Base-by-base conservation (phyloP, 92 coral and sea anemone species). In the Epizoanthus illoricatus region DNA sequence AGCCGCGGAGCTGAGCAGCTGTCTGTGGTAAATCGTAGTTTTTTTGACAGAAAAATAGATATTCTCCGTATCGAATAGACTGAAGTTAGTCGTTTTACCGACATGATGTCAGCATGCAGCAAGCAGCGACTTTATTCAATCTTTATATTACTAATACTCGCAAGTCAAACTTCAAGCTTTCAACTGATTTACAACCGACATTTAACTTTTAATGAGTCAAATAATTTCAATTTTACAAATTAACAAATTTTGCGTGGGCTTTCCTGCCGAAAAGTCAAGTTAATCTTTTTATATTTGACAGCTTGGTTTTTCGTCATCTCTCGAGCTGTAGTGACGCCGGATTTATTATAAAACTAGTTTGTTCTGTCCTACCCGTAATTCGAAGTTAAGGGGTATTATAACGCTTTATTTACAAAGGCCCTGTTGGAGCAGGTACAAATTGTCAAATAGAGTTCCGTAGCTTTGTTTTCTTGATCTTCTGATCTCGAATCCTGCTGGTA, bases 401-500 rank as follows among this genome's bases (percentile, higher is more conserved):
- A 61, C 52, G 64, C 67, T 78, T 78, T 78, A 78, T 78, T 78
- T 78, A 78, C 82, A 78, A 63, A 75, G 80, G 45, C 21, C 64
- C 4, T 64, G 69, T 62, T 41, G 17, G 41, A 16, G 43, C 71
- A 43, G 82, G 71, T 62, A 62, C 56, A 52, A 52, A 10, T 52
- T 9, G 12, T 33, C 66, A 63, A 63, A 62, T 78, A 62, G 45
- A 63, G 61, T 78, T 64, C 67, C 65, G 58, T 78, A 43, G 71
- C 72, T 78, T 78, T 78, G 82, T 78, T 64, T 76, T 78, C 65
- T 24, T 78, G 82, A 78, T 78, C 82, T 78, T 78, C 45, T 78
- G 82, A 78, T 78, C 82, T 63, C 13, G 82, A 78, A 62, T 78
- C 82, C 82, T 63, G 82, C 82, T 78, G 82, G 82, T 78, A 63